Evolutionary conservation across 1,140 invertebrate genomes (phyloP).

Genomic region (Lepidostoma basale): DNA sequence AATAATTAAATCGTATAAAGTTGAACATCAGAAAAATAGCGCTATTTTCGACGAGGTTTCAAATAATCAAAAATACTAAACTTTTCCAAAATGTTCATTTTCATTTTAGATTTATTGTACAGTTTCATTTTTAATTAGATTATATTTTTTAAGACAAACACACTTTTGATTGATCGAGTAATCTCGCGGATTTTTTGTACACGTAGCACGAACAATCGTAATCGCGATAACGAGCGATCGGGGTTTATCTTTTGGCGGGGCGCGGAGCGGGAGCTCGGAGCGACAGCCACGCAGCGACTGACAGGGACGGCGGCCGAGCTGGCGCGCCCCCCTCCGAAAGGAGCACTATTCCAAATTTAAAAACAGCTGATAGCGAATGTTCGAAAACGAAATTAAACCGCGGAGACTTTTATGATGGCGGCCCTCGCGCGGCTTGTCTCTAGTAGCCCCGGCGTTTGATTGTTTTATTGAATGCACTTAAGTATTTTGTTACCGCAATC

Average conservation of each 20-base stretch:
- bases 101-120: constrained; percentile 35
- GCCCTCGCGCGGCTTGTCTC: too few relatives aligned
- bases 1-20: background rate
- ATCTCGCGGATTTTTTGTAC: background rate
- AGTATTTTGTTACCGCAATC: background rate
- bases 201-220: constrained; percentile 23
- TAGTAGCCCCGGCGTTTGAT: background rate
- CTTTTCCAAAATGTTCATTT: background rate
- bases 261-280: background rate
- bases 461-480: constrained; percentile 1
- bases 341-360: background rate
- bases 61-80: background rate
- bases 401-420: background rate
- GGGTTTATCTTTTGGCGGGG: background rate
- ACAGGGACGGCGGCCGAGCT: background rate
- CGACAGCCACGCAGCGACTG: constrained; percentile 24
- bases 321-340: constrained; percentile 8
- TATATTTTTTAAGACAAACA: background rate
- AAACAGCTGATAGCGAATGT: constrained; percentile 29
- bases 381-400: constrained; percentile 24
- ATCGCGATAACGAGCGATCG: constrained; percentile 28
- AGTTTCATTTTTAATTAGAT: constrained; percentile 22
- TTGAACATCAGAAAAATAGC: background rate
- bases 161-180: background rate
- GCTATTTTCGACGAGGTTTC: constrained; percentile 8